Percentiles rank a stretch among this genome's conserved stretches.
These are phyloP conservation scores for Heteropelma amictum DNA, from an alignment of 2,888 invertebrate species.

Conservation along the genomic window DNA sequence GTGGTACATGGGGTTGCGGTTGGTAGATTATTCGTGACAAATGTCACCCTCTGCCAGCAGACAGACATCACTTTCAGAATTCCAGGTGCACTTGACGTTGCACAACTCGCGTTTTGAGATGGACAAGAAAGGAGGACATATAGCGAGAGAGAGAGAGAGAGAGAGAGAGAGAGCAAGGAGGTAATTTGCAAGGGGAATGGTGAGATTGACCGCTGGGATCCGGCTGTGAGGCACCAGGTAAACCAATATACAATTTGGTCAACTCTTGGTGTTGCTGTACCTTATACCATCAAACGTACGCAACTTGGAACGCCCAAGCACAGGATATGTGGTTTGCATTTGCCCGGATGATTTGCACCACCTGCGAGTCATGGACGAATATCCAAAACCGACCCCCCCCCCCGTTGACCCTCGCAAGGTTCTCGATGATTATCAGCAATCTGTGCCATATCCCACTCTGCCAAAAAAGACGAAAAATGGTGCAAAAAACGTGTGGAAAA, in stretches of 20 bases:
- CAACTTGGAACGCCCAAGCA: not conserved
- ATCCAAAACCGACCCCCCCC: conserved; percentile 15
- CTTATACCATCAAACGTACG: conserved; percentile 7
- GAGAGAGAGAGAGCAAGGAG: conserved; percentile 4
- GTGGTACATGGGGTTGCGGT: conserved; percentile 25
- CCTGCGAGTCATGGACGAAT: conserved; percentile 31
- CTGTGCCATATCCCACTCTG: no score
- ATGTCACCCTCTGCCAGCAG: conserved; percentile 13
- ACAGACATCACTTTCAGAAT: conserved; percentile 55
- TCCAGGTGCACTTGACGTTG: conserved; percentile 58
- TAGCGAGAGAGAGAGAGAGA: not conserved
- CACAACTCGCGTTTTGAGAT: conserved; percentile 22
- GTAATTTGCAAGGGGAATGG: not conserved
- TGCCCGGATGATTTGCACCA: conserved; percentile 35
- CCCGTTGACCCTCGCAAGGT: conserved; percentile 2
- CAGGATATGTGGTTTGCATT: conserved; percentile 39
- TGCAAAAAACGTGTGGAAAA: no score
- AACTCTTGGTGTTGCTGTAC: conserved; percentile 26
- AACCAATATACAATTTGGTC: conserved; percentile 50
- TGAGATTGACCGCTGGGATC: conserved; percentile 31
- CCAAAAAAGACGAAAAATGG: no score
- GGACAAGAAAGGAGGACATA: not conserved
- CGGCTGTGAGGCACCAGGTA: conserved; percentile 47
- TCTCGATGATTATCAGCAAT: conserved; percentile 4
- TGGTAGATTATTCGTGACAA: conserved; percentile 33